phyloP scores from a whole-genome alignment of 1,140 invertebrate genomes.

The Drosophila sulfurigaster region DNA sequence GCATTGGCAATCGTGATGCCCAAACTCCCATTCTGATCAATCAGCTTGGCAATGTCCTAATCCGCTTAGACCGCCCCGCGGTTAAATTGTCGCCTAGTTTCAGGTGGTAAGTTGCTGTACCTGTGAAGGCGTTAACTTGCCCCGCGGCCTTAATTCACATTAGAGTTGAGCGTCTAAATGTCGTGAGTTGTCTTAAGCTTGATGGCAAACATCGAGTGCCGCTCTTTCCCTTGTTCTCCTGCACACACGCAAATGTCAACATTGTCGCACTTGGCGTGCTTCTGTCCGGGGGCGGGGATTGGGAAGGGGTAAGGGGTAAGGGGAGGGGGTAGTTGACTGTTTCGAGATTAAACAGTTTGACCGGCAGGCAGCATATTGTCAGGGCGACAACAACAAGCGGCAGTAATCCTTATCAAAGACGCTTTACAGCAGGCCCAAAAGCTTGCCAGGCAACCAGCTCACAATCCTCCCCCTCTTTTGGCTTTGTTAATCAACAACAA shows the following conservation, averaged over 20 bases:
- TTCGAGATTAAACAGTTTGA: slow-evolving; percentile 42
- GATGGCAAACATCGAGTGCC: slow-evolving; percentile 54
- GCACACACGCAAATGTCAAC: slow-evolving; percentile 69
- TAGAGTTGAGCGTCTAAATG: slow-evolving; percentile 45
- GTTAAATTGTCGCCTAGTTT: slow-evolving; percentile 63
- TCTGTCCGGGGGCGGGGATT: slow-evolving; percentile 18
- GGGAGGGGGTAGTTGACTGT: slow-evolving; percentile 19
- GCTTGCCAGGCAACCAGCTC: slow-evolving; percentile 5
- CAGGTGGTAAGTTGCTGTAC: background rate
- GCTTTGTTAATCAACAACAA: slow-evolving; percentile 30
- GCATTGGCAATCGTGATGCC: background rate
- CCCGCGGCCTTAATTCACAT: slow-evolving; percentile 33
- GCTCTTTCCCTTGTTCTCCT: background rate
- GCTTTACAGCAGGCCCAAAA: slow-evolving; percentile 18
- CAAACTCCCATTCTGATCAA: background rate
- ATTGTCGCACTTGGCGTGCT: slow-evolving; percentile 73
- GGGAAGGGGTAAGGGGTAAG: slow-evolving; percentile 2
- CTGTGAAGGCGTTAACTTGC: slow-evolving; percentile 53
- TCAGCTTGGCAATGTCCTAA: slow-evolving; percentile 32
- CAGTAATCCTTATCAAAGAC: slow-evolving; percentile 57
- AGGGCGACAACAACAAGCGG: slow-evolving; percentile 36
- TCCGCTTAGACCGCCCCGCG: slow-evolving; percentile 64
- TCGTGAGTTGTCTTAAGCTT: slow-evolving; percentile 68
- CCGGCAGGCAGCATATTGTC: slow-evolving; percentile 53
- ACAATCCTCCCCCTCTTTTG: background rate